Percentiles rank a stretch among this genome's conserved stretches.
Evolutionary conservation across 2,797 vertebrate genomes (phyloP).

Genomic region (Ctenosaura bakeri): DNA sequence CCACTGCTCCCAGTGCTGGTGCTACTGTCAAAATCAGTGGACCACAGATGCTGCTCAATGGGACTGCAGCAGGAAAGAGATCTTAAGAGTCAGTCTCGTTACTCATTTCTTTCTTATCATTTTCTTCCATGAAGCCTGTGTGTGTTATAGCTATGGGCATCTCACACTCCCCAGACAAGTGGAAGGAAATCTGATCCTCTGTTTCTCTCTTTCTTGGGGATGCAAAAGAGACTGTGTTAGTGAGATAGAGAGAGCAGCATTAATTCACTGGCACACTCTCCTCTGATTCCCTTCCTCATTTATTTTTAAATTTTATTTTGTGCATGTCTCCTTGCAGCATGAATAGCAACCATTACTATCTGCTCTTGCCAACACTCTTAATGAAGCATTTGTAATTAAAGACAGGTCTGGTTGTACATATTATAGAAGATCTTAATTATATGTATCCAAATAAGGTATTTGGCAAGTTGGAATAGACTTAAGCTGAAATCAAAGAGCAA

Average conservation of each 20-base stretch:
- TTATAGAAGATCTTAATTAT: slow-evolving; percentile 62
- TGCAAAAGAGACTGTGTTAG: no score
- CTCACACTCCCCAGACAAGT: not conserved
- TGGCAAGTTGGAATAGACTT: slow-evolving; percentile 43
- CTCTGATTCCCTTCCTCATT: not conserved
- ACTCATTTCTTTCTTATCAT: not conserved
- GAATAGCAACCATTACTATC: slow-evolving; percentile 55
- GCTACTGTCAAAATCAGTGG: not conserved
- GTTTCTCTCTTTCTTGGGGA: not conserved
- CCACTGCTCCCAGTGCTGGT: not conserved
- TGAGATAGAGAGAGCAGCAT: not conserved
- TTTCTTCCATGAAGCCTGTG: not conserved
- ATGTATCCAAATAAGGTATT: slow-evolving; percentile 50
- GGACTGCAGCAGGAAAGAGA: not conserved
- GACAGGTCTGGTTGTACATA: slow-evolving; percentile 40
- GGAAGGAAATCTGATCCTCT: slow-evolving; percentile 16
- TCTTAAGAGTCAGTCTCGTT: not conserved
- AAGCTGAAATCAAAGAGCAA: slow-evolving; percentile 38
- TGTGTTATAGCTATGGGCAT: not conserved
- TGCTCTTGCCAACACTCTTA: slow-evolving; percentile 38
- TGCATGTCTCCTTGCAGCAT: slow-evolving; percentile 40
- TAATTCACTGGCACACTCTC: slow-evolving; percentile 35
- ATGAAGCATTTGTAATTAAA: slow-evolving; percentile 66
- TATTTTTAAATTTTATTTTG: not conserved
- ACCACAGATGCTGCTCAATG: not conserved